phyloP scores from a whole-genome alignment of 2,888 invertebrate genomes.

The Diaperis boleti region DNA sequence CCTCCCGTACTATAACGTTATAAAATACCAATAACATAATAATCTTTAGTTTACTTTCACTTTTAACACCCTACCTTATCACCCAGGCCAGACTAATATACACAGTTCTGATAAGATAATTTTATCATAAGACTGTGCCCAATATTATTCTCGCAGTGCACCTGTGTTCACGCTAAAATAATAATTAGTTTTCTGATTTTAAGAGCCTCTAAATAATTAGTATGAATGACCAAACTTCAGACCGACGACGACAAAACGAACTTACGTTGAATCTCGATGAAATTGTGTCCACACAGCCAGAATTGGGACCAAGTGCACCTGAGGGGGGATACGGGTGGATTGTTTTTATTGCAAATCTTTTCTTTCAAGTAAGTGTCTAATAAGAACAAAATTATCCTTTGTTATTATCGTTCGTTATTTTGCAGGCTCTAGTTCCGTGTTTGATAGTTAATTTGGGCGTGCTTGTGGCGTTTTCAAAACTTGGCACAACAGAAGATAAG shows the following conservation, averaged over 20 bases:
- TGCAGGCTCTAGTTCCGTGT: slow-evolving; percentile 71
- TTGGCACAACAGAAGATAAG: slow-evolving; percentile 64
- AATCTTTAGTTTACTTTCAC: slow-evolving; percentile 6
- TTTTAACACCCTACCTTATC: slow-evolving; percentile 14
- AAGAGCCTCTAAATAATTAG: slow-evolving; percentile 18
- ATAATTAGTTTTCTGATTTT: not conserved
- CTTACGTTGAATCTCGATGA: slow-evolving; percentile 66
- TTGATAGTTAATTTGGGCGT: slow-evolving; percentile 70
- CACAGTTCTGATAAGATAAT: slow-evolving; percentile 34
- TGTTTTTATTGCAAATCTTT: slow-evolving; percentile 70
- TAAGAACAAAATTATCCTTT: too few relatives aligned
- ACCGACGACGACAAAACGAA: slow-evolving; percentile 35
- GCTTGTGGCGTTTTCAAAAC: slow-evolving; percentile 68
- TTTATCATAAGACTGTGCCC: slow-evolving; percentile 17
- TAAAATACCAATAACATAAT: too few relatives aligned
- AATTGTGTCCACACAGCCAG: slow-evolving; percentile 74
- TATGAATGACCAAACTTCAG: slow-evolving; percentile 1
- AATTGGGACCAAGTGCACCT: slow-evolving; percentile 74
- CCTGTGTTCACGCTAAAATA: slow-evolving; percentile 1
- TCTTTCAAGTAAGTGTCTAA: slow-evolving; percentile 72
- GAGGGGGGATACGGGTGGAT: slow-evolving; percentile 79
- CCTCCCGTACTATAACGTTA: too few relatives aligned
- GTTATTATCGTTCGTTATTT: slow-evolving; percentile 56
- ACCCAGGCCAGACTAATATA: not conserved
- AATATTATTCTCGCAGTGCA: slow-evolving; percentile 10